Evolutionary conservation across 2,797 vertebrate species (phyloP), one percentile per base, ranked within the genome.

Genomic region (Aeoliscus strigatus): DNA sequence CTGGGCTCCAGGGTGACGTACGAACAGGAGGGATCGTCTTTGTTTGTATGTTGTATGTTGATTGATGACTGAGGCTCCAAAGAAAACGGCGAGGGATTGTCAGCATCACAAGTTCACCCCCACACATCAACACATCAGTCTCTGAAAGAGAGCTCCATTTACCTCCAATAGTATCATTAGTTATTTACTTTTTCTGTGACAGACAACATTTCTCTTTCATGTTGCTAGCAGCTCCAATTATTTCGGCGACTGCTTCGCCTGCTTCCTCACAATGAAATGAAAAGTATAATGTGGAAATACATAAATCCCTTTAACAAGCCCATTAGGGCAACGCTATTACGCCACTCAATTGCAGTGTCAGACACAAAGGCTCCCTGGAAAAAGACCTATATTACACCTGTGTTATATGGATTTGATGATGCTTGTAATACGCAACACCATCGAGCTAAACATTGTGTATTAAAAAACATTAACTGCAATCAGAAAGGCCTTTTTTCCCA

Each of bases 401-500:
- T 50, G 48, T 30, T 31, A 51, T 45, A 32, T 16, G 53, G 51
- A 63, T 75, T 75, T 49, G 53, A 70, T 60, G 57, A 66, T 39
- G 56, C 68, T 57, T 76, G 54, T 63, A 80, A 79, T 71, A 74
- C 66, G 61, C 72, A 67, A 79, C 73, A 81, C 66, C 74, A 77
- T 57, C 79, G 65, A 81, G 70, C 72, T 73, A 73, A 82, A 75
- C 62, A 49, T 21, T 56, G 39, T 60, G 36, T 57, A 72, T 71
- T 73, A 67, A 80, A 78, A 68, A 66, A 76, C 53, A 73, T 75
- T 65, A 65, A 48, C 6, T 43, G 43, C 50, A 66, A 64, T 58
- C 51, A 35, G 34, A 61, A 43, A 54, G 9, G 28, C 27, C 25
- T 51, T 66, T 63, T 47, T 45, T 29, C 27, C 34, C 28, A 51